Base-by-base conservation (phyloP, 1,140 invertebrate genomes). In the Neodiprion pinetum region DNA sequence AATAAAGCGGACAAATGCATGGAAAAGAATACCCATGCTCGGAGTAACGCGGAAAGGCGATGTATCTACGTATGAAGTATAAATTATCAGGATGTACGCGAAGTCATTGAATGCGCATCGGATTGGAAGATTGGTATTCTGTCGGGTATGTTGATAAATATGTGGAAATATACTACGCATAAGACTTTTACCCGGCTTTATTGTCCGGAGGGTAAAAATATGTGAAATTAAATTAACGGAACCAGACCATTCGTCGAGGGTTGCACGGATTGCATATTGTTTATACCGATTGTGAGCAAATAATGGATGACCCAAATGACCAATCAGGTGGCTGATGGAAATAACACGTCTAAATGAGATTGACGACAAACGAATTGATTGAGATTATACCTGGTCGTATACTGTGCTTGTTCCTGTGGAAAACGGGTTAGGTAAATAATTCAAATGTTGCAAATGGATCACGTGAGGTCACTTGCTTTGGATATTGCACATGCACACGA, bases 401-500 rank as follows among this genome's bases (percentile, higher is more conserved):
- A 5, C 28, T 40, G 28, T n/a, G 23, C 53, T n/a, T 47, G 10
- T 67, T 72, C n/a, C 61, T 40, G 48, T 67, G 75, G 76, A 79
- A 79, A 76, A 61, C 9, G 69, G 76, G 74, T 74, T 71, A 9
- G 47, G 68, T 74, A 78, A 82, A 82, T 82, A 80, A 82, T 82
- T 80, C 77, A 74, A 82, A 79, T 75, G 76, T 80, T 79, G 80
- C 74, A 75, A 77, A 80, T 77, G 72, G 79, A 77, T 75, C 75
- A 74, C 79, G 73, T 78, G 76, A 75, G 79, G 82, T 81, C 82
- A 72, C 74, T 75, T 75, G 80, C 76, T 80, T 82, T 78, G 78
- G 76, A 80, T 80, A 82, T 82, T 82, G 80, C 82, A 80, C 76
- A 74, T 75, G 79, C 79, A 82, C 80, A 78, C 76, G 79, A 72